Conservation (phyloP, 2,797 vertebrate species). For the Cetoscarus ocellatus region DNA sequence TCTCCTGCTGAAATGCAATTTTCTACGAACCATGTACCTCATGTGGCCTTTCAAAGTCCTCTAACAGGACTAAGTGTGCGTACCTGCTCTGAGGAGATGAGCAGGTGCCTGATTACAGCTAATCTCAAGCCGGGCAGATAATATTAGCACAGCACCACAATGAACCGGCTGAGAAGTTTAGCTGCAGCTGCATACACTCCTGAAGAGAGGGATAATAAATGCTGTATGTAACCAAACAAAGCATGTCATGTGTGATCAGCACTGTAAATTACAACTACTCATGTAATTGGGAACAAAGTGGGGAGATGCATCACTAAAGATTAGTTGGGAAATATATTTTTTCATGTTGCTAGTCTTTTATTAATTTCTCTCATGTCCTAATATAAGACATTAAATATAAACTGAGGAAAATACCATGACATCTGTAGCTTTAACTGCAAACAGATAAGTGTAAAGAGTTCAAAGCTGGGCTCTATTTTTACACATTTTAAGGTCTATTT, state of each 20-base stretch:
- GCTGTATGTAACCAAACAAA: slow-evolving; percentile 11
- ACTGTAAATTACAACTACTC: slow-evolving; percentile 14
- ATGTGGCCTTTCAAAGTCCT: background rate
- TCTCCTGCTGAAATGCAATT: background rate
- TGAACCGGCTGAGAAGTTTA: slow-evolving; percentile 52
- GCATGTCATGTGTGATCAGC: background rate
- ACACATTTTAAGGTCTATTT: background rate
- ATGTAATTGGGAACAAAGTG: background rate
- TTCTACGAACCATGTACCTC: background rate
- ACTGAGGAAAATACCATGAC: no score
- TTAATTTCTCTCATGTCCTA: background rate
- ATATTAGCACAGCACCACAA: slow-evolving; percentile 74
- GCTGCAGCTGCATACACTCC: slow-evolving; percentile 46
- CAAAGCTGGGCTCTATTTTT: background rate
- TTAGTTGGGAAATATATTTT: background rate
- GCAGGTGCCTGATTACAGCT: slow-evolving; percentile 74
- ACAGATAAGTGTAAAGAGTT: background rate
- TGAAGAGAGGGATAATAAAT: slow-evolving; percentile 30
- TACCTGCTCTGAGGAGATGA: slow-evolving; percentile 33
- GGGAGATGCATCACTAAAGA: background rate
- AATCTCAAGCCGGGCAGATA: slow-evolving; percentile 75
- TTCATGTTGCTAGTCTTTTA: background rate
- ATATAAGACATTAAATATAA: background rate
- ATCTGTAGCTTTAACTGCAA: no score
- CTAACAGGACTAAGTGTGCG: slow-evolving; percentile 3